Evolutionary conservation across 2,797 vertebrate genomes (phyloP).

Genomic region (Hippopotamyrus pictus): DNA sequence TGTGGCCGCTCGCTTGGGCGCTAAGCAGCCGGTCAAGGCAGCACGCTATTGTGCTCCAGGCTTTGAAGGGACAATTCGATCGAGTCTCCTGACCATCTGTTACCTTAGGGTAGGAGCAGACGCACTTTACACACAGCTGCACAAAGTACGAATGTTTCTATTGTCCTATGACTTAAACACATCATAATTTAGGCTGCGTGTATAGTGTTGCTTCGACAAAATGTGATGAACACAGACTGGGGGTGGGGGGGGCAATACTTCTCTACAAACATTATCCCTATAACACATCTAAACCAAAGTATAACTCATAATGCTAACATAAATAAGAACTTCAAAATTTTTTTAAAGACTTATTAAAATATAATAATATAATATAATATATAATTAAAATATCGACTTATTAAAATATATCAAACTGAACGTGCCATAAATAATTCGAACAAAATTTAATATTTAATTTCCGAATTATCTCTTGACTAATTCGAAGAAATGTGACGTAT

Average conservation of each 20-base stretch:
- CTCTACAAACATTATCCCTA: not conserved
- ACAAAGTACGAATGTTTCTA: not conserved
- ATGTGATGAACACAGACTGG: not conserved
- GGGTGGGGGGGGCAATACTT: no score
- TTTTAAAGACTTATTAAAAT: not conserved
- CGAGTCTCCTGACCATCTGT: constrained; percentile 42
- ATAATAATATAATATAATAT: no score
- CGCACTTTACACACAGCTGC: constrained; percentile 12
- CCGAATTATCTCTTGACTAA: not conserved
- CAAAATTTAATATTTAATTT: not conserved
- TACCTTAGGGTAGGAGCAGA: constrained; percentile 7
- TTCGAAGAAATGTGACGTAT: not conserved
- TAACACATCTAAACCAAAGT: not conserved
- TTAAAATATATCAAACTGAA: not conserved
- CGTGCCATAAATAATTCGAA: not conserved
- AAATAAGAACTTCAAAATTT: not conserved
- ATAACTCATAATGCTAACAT: not conserved
- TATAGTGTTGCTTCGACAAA: not conserved
- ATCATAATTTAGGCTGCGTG: not conserved
- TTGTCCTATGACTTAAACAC: not conserved
- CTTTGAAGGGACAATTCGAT: constrained; percentile 26
- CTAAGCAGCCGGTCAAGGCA: not conserved
- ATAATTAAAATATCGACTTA: no score
- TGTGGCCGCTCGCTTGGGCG: not conserved
- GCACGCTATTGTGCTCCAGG: not conserved